Conservation (phyloP, 2,113 vertebrate species). For the Ariopsis seemanni region DNA sequence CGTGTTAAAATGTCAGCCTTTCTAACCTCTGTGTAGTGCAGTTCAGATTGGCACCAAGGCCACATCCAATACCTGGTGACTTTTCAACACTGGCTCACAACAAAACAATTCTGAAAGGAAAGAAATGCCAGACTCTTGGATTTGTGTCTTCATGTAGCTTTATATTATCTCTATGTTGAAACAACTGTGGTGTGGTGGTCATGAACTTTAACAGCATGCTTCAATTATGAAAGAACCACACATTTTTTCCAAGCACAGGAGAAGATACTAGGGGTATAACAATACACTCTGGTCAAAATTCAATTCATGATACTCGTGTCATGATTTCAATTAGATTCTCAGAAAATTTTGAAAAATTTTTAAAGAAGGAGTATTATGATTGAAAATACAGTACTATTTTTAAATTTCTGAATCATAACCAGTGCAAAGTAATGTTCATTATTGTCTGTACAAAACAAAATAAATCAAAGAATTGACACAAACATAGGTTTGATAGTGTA, state of each 20-base stretch:
- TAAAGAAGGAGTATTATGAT: background rate
- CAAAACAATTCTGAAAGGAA: background rate
- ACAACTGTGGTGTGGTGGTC: background rate
- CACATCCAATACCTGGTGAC: conserved; percentile 34
- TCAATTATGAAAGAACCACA: background rate
- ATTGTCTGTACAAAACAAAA: background rate
- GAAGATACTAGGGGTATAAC: background rate
- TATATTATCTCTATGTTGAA: conserved; percentile 6
- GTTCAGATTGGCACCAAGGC: conserved; percentile 17
- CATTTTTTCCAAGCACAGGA: background rate
- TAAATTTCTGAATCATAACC: background rate
- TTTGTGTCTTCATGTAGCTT: background rate
- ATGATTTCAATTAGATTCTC: background rate
- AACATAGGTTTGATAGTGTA: background rate
- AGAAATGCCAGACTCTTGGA: background rate
- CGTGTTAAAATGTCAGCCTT: conserved; percentile 44
- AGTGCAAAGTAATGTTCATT: background rate
- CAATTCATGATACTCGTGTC: background rate
- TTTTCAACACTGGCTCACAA: conserved; percentile 31
- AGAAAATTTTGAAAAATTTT: background rate
- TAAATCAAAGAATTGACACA: background rate
- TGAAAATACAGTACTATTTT: background rate
- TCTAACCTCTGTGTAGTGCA: conserved; percentile 26
- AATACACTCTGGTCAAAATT: background rate
- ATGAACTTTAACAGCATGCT: conserved; percentile 11